Evolutionary conservation across 2,797 vertebrate species (phyloP).

Genomic region (Anguilla megastoma): DNA sequence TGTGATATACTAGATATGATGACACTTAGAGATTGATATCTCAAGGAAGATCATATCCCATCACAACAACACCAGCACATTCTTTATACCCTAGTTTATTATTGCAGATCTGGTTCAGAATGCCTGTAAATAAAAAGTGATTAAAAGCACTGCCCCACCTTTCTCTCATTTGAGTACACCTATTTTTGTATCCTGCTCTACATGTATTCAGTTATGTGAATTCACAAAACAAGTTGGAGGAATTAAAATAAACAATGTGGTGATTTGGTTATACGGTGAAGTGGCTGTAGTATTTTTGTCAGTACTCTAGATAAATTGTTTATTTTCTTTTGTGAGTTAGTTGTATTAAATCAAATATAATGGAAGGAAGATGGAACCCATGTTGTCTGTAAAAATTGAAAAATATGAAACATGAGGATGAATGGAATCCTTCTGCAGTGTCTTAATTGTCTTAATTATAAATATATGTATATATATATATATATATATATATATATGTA

Average conservation of each 20-base stretch:
- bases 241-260: neutral
- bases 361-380: neutral
- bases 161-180: neutral
- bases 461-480: no score
- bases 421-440: no score
- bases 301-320: slow-evolving; percentile 1
- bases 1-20: neutral
- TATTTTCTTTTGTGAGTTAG: neutral
- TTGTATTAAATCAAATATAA: no score
- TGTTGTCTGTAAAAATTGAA: neutral
- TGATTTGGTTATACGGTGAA: neutral
- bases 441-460: no score
- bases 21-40: neutral
- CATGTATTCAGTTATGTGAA: neutral
- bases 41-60: neutral
- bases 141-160: neutral
- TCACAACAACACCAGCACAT: neutral
- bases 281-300: neutral
- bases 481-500: no score
- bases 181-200: neutral
- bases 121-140: neutral
- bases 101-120: neutral
- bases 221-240: neutral
- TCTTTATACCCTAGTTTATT: neutral
- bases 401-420: neutral